These are phyloP conservation scores for Nipponacmea schrenckii DNA, from an alignment of 2,888 invertebrate species.

Conservation along the genomic window DNA sequence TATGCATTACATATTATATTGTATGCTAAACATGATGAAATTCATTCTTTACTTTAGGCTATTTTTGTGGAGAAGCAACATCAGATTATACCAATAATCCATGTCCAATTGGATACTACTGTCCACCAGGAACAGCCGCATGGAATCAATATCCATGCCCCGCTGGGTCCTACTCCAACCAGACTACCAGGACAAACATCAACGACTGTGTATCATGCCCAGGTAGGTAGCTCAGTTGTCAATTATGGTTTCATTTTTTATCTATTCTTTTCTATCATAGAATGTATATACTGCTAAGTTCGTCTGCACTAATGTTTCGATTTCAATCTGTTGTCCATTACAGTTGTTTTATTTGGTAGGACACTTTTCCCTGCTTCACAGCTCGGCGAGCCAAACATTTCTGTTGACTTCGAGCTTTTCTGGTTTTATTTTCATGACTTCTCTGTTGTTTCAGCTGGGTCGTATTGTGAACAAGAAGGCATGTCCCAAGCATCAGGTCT, in stretches of 20 bases:
- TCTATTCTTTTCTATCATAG: no score
- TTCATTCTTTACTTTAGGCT: slow-evolving; percentile 34
- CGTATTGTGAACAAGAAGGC: slow-evolving; percentile 54
- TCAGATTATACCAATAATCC: slow-evolving; percentile 47
- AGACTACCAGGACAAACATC: slow-evolving; percentile 31
- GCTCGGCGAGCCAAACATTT: no score
- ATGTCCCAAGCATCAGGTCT: slow-evolving; percentile 50
- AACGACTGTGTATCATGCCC: slow-evolving; percentile 41
- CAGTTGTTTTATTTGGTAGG: no score
- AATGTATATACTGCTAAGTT: no score
- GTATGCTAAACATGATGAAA: no score
- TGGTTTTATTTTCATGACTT: no score
- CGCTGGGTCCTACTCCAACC: slow-evolving; percentile 47
- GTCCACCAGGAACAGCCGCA: slow-evolving; percentile 40
- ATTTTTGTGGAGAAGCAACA: slow-evolving; percentile 43
- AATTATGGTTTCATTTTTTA: not conserved
- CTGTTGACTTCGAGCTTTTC: no score
- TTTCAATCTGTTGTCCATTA: no score
- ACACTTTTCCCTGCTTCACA: no score
- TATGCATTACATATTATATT: no score
- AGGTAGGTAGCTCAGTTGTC: slow-evolving; percentile 25
- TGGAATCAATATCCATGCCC: slow-evolving; percentile 47
- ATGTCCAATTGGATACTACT: slow-evolving; percentile 52
- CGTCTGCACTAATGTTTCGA: no score
- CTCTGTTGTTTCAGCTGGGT: slow-evolving; percentile 47